Evolutionary conservation across 2,888 invertebrate genomes (phyloP).

Genomic region (Aporophyla nigra): DNA sequence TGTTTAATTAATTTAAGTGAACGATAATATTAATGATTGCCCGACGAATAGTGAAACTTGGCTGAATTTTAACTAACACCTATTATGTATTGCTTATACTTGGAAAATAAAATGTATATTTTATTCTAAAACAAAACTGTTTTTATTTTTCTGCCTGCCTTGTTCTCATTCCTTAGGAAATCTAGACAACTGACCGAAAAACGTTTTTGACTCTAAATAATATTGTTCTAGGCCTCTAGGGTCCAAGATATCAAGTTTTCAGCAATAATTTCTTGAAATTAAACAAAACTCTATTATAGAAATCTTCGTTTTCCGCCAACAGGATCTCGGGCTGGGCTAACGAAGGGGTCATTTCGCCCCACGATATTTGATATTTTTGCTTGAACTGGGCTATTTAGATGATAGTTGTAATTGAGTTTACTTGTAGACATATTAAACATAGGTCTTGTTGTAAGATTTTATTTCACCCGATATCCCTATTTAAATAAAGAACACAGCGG

Average conservation of each 20-base stretch:
- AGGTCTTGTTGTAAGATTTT: no score
- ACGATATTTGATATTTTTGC: conserved; percentile 49
- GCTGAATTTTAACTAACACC: no score
- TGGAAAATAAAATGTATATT: no score
- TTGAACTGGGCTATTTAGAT: conserved; percentile 17
- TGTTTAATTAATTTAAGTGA: no score
- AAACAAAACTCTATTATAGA: conserved; percentile 37
- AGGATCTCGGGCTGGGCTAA: conserved; percentile 42
- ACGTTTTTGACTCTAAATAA: background rate
- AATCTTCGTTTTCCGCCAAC: conserved; percentile 40
- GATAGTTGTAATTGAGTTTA: background rate
- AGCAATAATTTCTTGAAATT: conserved; percentile 24
- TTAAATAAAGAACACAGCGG: no score
- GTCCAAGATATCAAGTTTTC: conserved; percentile 4
- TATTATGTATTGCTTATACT: no score
- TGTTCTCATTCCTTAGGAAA: background rate
- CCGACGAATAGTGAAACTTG: no score
- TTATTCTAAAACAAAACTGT: background rate
- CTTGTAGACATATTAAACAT: background rate
- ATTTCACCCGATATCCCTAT: no score
- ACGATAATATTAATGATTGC: no score
- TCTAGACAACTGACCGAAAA: background rate
- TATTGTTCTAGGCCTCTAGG: background rate
- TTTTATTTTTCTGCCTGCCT: background rate
- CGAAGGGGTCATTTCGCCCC: conserved; percentile 50